Conservation (phyloP, 2,888 invertebrate species). For the Blera fallax region DNA sequence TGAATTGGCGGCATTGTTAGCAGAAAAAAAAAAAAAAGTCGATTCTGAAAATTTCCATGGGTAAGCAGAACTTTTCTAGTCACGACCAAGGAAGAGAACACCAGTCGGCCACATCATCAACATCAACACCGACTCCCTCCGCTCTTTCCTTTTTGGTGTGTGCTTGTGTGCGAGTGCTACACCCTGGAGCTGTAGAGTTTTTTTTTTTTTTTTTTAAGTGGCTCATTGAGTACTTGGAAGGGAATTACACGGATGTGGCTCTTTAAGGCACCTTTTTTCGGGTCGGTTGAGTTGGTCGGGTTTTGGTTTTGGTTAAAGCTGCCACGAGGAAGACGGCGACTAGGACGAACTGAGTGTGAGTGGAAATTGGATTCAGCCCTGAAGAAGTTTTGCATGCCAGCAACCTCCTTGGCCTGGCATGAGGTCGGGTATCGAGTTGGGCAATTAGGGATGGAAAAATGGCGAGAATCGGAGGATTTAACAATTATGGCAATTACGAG, state of each 20-base stretch:
- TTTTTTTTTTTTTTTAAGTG: constrained; percentile 59
- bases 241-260: constrained; percentile 37
- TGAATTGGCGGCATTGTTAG: constrained; percentile 56
- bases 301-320: constrained; percentile 15
- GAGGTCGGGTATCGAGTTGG: constrained; percentile 30
- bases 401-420: constrained; percentile 21
- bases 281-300: constrained; percentile 21
- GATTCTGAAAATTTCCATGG: constrained; percentile 27
- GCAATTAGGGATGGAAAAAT: constrained; percentile 69
- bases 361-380: constrained; percentile 49
- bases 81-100: constrained; percentile 63
- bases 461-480: constrained; percentile 62
- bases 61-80: constrained; percentile 65
- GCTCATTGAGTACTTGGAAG: constrained; percentile 62
- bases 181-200: constrained; percentile 48
- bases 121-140: constrained; percentile 32
- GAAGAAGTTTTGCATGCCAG: constrained; percentile 53
- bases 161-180: constrained; percentile 15
- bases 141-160: not conserved
- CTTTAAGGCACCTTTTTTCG: constrained; percentile 57
- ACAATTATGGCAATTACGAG: constrained; percentile 70
- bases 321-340: constrained; percentile 9
- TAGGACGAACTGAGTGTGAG: constrained; percentile 13
- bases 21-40: not conserved
- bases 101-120: constrained; percentile 19